These are phyloP conservation scores for Philypnodon macrostomus DNA, from an alignment of 2,797 vertebrate genomes.

Conservation along the genomic window DNA sequence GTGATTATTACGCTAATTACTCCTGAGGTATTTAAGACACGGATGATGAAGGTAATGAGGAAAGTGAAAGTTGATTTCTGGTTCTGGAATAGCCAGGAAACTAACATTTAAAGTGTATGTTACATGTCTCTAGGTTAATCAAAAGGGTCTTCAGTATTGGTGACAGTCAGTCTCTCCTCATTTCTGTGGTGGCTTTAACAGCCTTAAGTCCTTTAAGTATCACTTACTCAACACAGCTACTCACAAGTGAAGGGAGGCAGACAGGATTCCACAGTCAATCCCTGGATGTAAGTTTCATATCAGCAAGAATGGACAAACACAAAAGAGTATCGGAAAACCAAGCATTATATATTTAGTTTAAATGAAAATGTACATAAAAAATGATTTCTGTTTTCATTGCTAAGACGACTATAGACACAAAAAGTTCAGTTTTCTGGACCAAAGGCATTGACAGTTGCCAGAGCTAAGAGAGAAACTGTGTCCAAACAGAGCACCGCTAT, in stretches of 20 bases:
- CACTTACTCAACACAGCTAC: conserved; percentile 62
- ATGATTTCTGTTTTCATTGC: too few species aligned
- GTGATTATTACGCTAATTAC: conserved; percentile 62
- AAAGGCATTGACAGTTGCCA: background rate
- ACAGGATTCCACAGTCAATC: conserved; percentile 67
- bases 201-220: conserved; percentile 61
- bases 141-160: conserved; percentile 47
- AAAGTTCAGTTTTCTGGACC: conserved; percentile 3
- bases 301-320: conserved; percentile 64
- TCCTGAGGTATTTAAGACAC: conserved; percentile 62
- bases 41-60: conserved; percentile 59
- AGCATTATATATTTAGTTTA: too few species aligned
- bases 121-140: conserved; percentile 16
- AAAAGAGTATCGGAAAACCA: conserved; percentile 50
- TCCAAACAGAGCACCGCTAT: conserved; percentile 34
- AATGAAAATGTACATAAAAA: too few species aligned
- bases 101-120: background rate
- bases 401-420: background rate
- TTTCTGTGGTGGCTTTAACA: conserved; percentile 59
- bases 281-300: conserved; percentile 72
- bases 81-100: too few species aligned
- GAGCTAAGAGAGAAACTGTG: conserved; percentile 22
- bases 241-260: conserved; percentile 54
- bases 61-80: too few species aligned
- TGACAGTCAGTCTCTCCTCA: conserved; percentile 51